Conservation (phyloP, 2,113 vertebrate species). For the Phodopus roborovskii region DNA sequence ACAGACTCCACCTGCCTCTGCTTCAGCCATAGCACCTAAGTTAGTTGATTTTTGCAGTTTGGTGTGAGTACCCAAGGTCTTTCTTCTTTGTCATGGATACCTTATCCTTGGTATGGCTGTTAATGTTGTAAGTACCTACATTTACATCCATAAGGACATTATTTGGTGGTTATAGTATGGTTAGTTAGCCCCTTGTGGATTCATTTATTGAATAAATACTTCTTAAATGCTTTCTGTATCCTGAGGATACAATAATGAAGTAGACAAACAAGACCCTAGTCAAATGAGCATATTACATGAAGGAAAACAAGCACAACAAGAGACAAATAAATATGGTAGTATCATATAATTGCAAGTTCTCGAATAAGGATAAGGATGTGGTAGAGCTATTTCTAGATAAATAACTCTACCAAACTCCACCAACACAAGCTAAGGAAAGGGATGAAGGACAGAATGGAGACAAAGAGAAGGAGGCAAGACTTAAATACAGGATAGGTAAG, state of each 20-base stretch:
- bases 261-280: background rate
- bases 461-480: background rate
- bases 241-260: background rate
- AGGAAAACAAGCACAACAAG: background rate
- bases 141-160: background rate
- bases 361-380: background rate
- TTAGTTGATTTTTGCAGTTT: background rate
- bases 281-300: background rate
- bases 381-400: background rate
- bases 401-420: background rate
- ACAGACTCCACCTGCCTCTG: background rate
- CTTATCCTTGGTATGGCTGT: background rate
- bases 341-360: background rate
- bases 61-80: background rate
- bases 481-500: background rate
- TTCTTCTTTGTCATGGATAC: background rate
- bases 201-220: constrained; percentile 15
- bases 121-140: constrained; percentile 36
- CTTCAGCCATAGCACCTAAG: background rate
- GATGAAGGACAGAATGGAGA: background rate
- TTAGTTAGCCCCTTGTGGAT: background rate
- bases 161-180: background rate
- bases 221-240: background rate
- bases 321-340: background rate
- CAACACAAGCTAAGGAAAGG: background rate